A percentile compares a stretch with the other conserved stretches of the same genome.
Evolutionary conservation across 2,113 vertebrate species (phyloP).

Genomic region (Rhinoptilus africanus): DNA sequence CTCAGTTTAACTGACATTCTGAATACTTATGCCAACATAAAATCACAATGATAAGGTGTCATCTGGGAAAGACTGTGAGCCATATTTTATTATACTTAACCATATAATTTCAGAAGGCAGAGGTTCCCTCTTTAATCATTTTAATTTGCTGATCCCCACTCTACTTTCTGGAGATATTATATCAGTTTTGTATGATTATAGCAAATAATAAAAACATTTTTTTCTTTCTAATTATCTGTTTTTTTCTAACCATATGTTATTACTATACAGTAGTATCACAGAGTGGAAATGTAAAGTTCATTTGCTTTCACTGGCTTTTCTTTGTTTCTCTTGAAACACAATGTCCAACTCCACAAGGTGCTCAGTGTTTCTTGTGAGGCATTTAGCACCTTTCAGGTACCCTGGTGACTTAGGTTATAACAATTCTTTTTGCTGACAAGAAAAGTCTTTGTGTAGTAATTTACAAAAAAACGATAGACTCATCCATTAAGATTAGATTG

Average conservation of each 20-base stretch:
- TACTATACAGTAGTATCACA: background rate
- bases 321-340: background rate
- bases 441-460: background rate
- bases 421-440: background rate
- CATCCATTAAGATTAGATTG: background rate
- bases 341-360: background rate
- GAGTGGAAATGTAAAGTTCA: background rate
- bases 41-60: background rate
- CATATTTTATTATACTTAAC: background rate
- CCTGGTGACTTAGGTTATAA: background rate
- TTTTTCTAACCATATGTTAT: background rate
- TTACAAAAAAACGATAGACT: background rate
- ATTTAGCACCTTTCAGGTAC: background rate
- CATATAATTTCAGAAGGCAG: background rate
- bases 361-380: background rate
- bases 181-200: background rate
- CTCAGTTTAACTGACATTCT: background rate
- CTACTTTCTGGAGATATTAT: background rate
- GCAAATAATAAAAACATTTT: background rate
- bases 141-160: background rate
- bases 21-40: background rate
- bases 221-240: background rate
- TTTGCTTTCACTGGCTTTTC: background rate
- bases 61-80: background rate
- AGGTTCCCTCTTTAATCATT: background rate